Conservation (phyloP, 2,888 invertebrate species). For the Amblyteles armatorius region DNA sequence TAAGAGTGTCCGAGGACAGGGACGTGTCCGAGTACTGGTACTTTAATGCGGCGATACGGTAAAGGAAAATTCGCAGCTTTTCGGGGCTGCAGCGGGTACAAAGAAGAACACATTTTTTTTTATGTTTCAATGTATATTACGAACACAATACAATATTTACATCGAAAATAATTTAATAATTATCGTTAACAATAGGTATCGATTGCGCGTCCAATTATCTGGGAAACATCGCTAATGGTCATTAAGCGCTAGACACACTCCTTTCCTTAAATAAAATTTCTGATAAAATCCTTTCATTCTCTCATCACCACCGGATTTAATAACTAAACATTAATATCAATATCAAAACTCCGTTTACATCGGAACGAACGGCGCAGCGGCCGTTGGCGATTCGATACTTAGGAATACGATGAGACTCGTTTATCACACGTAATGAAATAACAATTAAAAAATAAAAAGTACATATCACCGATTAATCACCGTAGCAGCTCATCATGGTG, state of each 20-base stretch:
- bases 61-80: too few relatives aligned
- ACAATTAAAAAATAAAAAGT: too few relatives aligned
- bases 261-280: too few relatives aligned
- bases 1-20: too few relatives aligned
- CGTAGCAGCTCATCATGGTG: neutral
- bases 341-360: neutral
- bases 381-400: neutral
- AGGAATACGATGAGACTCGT: conserved; percentile 13
- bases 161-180: conserved; percentile 1
- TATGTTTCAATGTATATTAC: neutral
- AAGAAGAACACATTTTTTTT: neutral
- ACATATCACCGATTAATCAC: too few relatives aligned
- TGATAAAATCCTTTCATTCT: neutral
- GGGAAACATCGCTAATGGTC: neutral
- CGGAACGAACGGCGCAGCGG: neutral
- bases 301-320: neutral
- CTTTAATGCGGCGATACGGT: too few relatives aligned
- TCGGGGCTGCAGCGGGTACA: neutral
- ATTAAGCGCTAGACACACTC: neutral
- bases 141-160: conserved; percentile 4
- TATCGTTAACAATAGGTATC: neutral
- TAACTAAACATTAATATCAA: conserved; percentile 11
- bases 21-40: too few relatives aligned
- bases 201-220: neutral
- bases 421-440: neutral